Conservation (phyloP, 2,888 invertebrate species). For the Bursaphelenchus okinawaensis region DNA sequence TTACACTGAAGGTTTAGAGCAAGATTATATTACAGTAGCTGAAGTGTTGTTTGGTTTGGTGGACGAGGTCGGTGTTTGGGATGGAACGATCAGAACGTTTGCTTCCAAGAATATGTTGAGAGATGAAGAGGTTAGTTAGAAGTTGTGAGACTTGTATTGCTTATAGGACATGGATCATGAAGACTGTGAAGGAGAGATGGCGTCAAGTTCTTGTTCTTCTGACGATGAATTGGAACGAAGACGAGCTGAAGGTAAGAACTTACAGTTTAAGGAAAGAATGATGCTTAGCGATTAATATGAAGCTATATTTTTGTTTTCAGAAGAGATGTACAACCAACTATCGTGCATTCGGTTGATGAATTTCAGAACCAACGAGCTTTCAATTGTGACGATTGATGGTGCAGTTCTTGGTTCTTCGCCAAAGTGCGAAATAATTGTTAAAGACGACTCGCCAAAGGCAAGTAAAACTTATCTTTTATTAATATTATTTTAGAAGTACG, state of each 20-base stretch:
- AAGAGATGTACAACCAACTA: constrained; percentile 38
- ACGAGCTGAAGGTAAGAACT: constrained; percentile 12
- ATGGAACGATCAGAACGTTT: background rate
- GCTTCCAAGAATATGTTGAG: background rate
- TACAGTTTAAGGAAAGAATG: background rate
- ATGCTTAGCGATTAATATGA: background rate
- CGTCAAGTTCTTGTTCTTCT: background rate
- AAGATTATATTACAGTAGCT: constrained; percentile 18
- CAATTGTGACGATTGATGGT: constrained; percentile 47
- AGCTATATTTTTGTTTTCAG: constrained; percentile 11
- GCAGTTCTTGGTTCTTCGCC: constrained; percentile 35
- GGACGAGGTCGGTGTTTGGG: constrained; percentile 9
- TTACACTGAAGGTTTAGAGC: constrained; percentile 16
- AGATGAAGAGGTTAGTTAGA: background rate
- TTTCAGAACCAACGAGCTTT: constrained; percentile 12
- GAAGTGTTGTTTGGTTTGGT: constrained; percentile 22
- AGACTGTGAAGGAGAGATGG: background rate
- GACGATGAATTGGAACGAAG: constrained; percentile 18
- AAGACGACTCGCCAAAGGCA: background rate
- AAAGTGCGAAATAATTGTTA: constrained; percentile 14
- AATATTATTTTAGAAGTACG: background rate
- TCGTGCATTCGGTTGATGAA: constrained; percentile 41
- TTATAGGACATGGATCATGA: background rate
- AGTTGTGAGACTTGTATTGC: background rate
- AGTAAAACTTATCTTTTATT: no score